A percentile compares a stretch with the other conserved stretches of the same genome.
These are phyloP conservation scores for Amblyornis subalaris DNA, from an alignment of 2,113 vertebrate species.

Conservation along the genomic window DNA sequence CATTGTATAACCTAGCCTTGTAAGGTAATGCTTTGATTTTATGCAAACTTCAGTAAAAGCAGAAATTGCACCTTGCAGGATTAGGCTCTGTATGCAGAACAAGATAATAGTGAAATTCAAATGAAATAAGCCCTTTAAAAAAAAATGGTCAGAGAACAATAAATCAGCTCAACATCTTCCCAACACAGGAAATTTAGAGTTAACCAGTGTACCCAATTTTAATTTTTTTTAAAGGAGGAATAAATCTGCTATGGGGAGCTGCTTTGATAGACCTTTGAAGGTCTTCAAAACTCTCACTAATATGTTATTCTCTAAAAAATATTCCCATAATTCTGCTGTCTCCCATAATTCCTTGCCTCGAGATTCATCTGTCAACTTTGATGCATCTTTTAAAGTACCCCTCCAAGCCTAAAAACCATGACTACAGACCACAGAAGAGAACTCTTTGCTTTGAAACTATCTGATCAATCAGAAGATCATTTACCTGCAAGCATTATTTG, in stretches of 20 bases:
- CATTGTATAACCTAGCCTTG: background rate
- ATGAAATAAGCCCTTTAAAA: constrained; percentile 56
- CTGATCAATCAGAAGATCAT: constrained; percentile 87
- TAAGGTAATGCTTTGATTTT: background rate
- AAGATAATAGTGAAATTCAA: constrained; percentile 57
- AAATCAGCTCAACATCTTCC: constrained; percentile 48
- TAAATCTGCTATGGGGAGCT: constrained; percentile 67
- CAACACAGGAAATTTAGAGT: constrained; percentile 61
- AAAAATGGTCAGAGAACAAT: constrained; percentile 42
- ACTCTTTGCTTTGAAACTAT: constrained; percentile 79
- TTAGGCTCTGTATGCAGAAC: background rate
- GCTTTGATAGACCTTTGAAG: constrained; percentile 75
- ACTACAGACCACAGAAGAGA: constrained; percentile 73
- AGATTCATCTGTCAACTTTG: constrained; percentile 90
- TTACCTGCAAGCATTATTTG: constrained; percentile 89
- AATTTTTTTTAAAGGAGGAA: constrained; percentile 50
- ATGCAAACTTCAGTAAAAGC: background rate
- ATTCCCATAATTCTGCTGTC: constrained; percentile 81
- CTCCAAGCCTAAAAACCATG: constrained; percentile 81
- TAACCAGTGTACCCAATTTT: constrained; percentile 62
- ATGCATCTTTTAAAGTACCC: constrained; percentile 85
- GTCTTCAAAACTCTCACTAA: constrained; percentile 75
- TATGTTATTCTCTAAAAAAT: constrained; percentile 78
- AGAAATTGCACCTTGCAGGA: background rate
- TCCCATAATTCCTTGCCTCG: constrained; percentile 79